Conservation (phyloP, 2,113 vertebrate species). For the Hypomesus transpacificus region DNA sequence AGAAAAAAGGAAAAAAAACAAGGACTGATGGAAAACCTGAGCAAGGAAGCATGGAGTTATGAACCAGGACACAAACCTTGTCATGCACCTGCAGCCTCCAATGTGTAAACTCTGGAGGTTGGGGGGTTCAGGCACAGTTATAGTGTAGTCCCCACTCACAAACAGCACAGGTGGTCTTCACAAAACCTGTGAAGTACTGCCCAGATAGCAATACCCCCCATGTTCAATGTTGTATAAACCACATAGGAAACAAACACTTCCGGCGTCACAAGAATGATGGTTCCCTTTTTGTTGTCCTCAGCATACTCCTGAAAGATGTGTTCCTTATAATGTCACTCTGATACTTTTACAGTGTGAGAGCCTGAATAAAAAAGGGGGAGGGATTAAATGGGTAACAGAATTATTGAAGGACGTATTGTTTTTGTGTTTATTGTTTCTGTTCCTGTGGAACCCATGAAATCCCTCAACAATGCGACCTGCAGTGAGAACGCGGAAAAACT, state of each 20-base stretch:
- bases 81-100: slow-evolving; percentile 70
- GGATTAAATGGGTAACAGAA: slow-evolving; percentile 34
- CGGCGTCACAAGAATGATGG: slow-evolving; percentile 67
- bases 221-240: slow-evolving; percentile 56
- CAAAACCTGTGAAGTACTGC: slow-evolving; percentile 68
- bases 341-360: slow-evolving; percentile 30
- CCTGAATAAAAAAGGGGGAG: slow-evolving; percentile 38
- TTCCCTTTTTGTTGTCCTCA: slow-evolving; percentile 57
- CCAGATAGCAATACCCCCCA: slow-evolving; percentile 65
- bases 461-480: slow-evolving; percentile 40
- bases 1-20: slow-evolving; percentile 62
- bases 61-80: slow-evolving; percentile 67
- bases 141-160: slow-evolving; percentile 46
- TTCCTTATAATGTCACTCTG: slow-evolving; percentile 52
- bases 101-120: slow-evolving; percentile 12
- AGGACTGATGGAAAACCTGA: slow-evolving; percentile 65
- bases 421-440: slow-evolving; percentile 46
- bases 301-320: slow-evolving; percentile 60
- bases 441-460: slow-evolving; percentile 45
- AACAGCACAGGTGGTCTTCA: slow-evolving; percentile 67
- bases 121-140: neutral
- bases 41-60: slow-evolving; percentile 61
- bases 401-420: slow-evolving; percentile 57
- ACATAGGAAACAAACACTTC: slow-evolving; percentile 73
- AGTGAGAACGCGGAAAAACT: slow-evolving; percentile 56